Evolutionary conservation across 2,113 vertebrate species (phyloP), one percentile per base, ranked within the genome.

Genomic region (Callocephalon fimbriatum): DNA sequence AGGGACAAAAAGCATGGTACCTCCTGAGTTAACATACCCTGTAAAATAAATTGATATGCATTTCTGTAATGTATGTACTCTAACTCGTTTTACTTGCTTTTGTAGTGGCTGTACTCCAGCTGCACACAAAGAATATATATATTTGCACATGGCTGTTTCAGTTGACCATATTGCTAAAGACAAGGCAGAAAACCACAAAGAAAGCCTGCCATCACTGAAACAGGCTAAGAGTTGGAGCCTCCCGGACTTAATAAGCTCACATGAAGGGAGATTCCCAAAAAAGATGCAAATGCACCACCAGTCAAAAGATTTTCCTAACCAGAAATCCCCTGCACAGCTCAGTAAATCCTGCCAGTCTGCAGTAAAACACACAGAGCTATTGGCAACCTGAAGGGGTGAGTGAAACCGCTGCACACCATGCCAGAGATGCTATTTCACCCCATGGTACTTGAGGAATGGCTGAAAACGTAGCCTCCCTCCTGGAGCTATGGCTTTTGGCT

Each of bases 11-110:
- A 47, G 21, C 37, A 56, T 15, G 51, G 78, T 23, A 68, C 29
- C 51, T 78, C 56, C 59, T 31, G 38, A 78, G 81, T 79, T 90
- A 93, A 85, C 5, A 4, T 5, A 51, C 27, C 31, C 38, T 63
- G 56, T 38, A 77, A 91, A 81, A 75, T 50, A 75, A 90, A 68
- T 35, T 8, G 8, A 48, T 44, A 82, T 1, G 7, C 13, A 26
- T 73, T 93, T 86, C 78, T 76, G n/a, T 70, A 22, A 86, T 40
- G 23, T 40, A 70, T 61, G 71, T 40, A 51, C 88, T 86, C 58
- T 25, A 88, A 79, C 82, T 90, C 62, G 53, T 65, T 95, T 66
- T 92, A 76, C 86, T 95, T 40, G 90, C 40, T 88, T 88, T 79
- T 62, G 27, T 7, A 79, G 67, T 58, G 48, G 66, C 53, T 79